Percentiles rank a stretch among this genome's conserved stretches.
These are phyloP conservation scores for Pollimyrus isidori DNA, from an alignment of 2,113 vertebrate species.

Conservation along the genomic window DNA sequence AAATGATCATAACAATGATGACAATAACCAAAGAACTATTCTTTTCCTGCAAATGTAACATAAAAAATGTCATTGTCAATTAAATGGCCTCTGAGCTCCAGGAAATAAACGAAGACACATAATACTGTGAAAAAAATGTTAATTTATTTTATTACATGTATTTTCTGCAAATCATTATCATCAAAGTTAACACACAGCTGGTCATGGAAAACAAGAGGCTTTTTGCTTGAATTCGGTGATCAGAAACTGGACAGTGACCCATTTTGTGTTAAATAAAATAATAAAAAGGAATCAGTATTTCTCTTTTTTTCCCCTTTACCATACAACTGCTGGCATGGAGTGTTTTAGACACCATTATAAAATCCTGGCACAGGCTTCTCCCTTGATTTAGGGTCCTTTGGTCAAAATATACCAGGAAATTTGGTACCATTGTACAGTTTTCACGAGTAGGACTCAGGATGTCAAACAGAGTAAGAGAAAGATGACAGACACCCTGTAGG, in stretches of 20 bases:
- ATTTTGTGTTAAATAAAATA: not conserved
- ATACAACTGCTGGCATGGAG: not conserved
- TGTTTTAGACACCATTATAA: not conserved
- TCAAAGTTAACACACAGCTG: constrained; percentile 14
- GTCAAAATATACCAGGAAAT: not conserved
- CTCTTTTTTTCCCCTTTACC: not conserved
- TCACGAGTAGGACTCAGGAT: not conserved
- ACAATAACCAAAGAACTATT: not conserved
- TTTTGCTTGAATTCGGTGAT: not conserved
- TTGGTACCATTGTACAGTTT: not conserved
- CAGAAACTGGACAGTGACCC: not conserved
- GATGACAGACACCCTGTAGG: not conserved
- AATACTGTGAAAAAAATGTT: not conserved
- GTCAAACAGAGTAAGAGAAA: not conserved
- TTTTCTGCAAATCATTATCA: not conserved
- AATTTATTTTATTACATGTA: constrained; percentile 22
- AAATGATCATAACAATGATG: not conserved
- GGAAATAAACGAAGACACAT: not conserved
- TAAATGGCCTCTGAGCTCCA: not conserved
- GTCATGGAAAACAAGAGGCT: constrained; percentile 3
- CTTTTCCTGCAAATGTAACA: not conserved
- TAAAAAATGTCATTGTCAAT: not conserved
- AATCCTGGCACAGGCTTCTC: not conserved
- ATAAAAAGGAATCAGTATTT: not conserved
- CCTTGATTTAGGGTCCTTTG: not conserved